Percentiles rank a stretch among this genome's conserved stretches.
Evolutionary conservation across 2,113 vertebrate genomes (phyloP).

Genomic region (Salvelinus alpinus): DNA sequence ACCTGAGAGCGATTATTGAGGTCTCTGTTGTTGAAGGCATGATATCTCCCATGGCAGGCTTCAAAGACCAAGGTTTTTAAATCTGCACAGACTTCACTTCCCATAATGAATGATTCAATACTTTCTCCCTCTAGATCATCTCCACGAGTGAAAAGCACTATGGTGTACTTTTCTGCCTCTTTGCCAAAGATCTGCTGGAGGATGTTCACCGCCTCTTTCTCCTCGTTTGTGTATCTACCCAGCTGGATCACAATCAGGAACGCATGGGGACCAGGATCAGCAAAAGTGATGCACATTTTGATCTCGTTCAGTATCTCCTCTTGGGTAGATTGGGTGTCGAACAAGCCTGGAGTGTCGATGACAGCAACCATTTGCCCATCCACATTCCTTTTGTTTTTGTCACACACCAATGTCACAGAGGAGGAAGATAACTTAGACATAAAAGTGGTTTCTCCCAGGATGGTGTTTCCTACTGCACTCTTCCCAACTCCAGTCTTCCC

Average conservation of each 20-base stretch:
- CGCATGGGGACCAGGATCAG: conserved; percentile 1
- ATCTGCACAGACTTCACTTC: background rate
- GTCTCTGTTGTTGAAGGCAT: conserved; percentile 10
- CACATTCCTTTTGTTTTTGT: background rate
- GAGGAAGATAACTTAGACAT: background rate
- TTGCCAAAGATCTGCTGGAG: background rate
- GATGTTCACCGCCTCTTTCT: background rate
- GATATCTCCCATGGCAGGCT: background rate
- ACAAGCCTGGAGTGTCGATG: background rate
- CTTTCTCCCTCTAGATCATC: background rate
- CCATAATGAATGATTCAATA: too few species aligned
- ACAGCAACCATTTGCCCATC: background rate
- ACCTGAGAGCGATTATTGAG: background rate
- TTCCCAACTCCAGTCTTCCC: conserved; percentile 7
- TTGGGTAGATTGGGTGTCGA: background rate
- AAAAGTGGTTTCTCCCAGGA: background rate
- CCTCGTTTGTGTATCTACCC: background rate
- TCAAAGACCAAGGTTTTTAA: background rate
- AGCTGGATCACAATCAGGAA: too few species aligned
- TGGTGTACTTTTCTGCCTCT: background rate
- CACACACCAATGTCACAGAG: background rate
- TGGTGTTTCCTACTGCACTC: background rate
- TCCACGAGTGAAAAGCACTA: background rate
- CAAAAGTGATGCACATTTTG: background rate
- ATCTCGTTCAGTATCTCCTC: background rate